These are phyloP conservation scores for Argynnis bischoffii DNA, from an alignment of 2,888 invertebrate species.

Conservation along the genomic window DNA sequence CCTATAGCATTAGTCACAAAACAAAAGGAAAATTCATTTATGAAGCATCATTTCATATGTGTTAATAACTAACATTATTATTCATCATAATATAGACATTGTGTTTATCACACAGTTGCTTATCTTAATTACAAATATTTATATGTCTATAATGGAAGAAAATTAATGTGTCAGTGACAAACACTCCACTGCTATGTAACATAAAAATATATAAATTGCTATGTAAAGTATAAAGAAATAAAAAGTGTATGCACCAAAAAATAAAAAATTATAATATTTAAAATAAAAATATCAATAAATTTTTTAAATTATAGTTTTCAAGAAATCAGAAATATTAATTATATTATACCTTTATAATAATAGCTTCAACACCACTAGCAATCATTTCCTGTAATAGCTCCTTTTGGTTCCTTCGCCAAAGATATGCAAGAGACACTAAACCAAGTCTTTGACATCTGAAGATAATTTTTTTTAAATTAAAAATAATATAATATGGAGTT, in stretches of 20 bases:
- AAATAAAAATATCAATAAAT: too few species aligned
- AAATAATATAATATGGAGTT: background rate
- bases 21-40: too few species aligned
- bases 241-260: too few species aligned
- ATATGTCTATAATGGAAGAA: slow-evolving; percentile 1
- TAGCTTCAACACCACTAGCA: slow-evolving; percentile 93
- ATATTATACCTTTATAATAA: slow-evolving; percentile 93
- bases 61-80: background rate
- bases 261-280: background rate
- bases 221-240: too few species aligned
- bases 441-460: slow-evolving; percentile 94
- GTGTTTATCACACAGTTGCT: slow-evolving; percentile 1
- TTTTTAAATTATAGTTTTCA: background rate
- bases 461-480: slow-evolving; percentile 33
- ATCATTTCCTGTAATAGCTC: slow-evolving; percentile 98
- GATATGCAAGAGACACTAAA: slow-evolving; percentile 93
- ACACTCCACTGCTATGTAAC: too few species aligned
- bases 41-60: too few species aligned
- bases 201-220: too few species aligned
- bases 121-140: slow-evolving; percentile 16
- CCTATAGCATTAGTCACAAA: too few species aligned
- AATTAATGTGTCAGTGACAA: slow-evolving; percentile 5
- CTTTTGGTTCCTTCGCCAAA: slow-evolving; percentile 98
- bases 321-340: background rate
- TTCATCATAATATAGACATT: slow-evolving; percentile 35